phyloP scores from a whole-genome alignment of 2,888 invertebrate genomes.

The Dromius quadrimaculatus region DNA sequence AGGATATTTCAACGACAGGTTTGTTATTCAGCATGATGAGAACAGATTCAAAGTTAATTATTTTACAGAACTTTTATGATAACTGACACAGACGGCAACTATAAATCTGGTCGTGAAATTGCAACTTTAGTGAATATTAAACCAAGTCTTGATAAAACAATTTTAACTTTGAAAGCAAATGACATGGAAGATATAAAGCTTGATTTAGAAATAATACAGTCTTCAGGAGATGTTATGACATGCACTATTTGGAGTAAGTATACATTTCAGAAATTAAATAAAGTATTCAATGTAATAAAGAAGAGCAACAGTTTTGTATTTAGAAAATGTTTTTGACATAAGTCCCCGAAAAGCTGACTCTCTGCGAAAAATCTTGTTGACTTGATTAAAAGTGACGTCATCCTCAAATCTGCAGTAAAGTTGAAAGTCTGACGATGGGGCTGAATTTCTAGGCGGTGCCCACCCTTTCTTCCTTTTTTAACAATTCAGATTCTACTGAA shows the following conservation, averaged over 20 bases:
- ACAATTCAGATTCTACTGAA: too few species aligned
- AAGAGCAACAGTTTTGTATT: background rate
- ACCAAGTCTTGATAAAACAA: conserved; percentile 12
- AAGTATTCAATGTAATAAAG: background rate
- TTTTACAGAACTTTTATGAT: conserved; percentile 38
- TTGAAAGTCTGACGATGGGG: background rate
- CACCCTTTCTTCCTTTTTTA: too few species aligned
- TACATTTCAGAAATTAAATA: background rate
- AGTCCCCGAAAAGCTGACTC: too few species aligned
- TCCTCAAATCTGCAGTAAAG: background rate
- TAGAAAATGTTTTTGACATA: background rate
- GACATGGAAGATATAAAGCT: conserved; percentile 9
- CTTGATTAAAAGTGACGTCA: too few species aligned
- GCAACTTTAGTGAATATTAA: conserved; percentile 30
- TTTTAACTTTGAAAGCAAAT: conserved; percentile 13
- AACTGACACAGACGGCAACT: conserved; percentile 20
- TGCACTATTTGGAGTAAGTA: conserved; percentile 38
- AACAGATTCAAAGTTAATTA: background rate
- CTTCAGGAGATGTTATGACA: background rate
- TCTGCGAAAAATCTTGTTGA: too few species aligned
- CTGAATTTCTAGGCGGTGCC: background rate
- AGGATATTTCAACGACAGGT: conserved; percentile 28
- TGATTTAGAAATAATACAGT: conserved; percentile 4
- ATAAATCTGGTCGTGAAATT: conserved; percentile 15
- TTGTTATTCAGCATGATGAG: background rate